Base-by-base conservation (phyloP, 2,113 vertebrate species). In the Mungos mungo region DNA sequence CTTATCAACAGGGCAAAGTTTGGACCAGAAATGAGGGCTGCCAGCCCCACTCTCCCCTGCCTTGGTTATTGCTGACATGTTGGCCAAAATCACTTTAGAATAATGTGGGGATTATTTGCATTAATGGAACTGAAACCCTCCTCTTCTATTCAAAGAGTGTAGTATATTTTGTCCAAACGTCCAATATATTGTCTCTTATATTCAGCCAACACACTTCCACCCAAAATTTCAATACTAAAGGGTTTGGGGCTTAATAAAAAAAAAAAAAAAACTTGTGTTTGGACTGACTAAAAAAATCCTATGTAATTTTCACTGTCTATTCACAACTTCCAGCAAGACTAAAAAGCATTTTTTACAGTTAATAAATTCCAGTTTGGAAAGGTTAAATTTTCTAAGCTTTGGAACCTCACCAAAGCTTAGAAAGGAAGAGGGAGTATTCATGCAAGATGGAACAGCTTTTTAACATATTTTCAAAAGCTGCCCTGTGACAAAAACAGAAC, bases 321-420 rank as follows among this genome's bases (percentile, higher is more conserved):
- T 92, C 84, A 93, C 63, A 93, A 77, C 83, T 83, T 57, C 77
- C 79, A 93, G 57, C 15, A 95, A 95, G 76, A 60, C 87, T 92
- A 87, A 95, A 96, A 92, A 11, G 25, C 12, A 19, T 33, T 76
- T 94, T 85, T 96, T 90, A 93, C 0, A 92, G 83, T 45, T 77
- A 94, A 90, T 84, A 74, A 86, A 95, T 90, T 96, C 87, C 57
- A 92, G 35, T 57, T 97, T 72, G 50, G 71, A 95, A 92, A 96
- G 50, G 50, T 88, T 97, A 92, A 93, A n/a, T 90, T 72, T 82
- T 95, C 54, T 54, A 54, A 76, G 71, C 54, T 96, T 66, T 97
- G 96, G 83, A 92, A 84, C 0, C 54, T 54, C 52, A 76, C 89
- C 92, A 93, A 96, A 80, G 63, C 21, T 60, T 23, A 60, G 57